These are phyloP conservation scores for Yponomeuta malinellus DNA, from an alignment of 2,888 invertebrate species.

Conservation along the genomic window DNA sequence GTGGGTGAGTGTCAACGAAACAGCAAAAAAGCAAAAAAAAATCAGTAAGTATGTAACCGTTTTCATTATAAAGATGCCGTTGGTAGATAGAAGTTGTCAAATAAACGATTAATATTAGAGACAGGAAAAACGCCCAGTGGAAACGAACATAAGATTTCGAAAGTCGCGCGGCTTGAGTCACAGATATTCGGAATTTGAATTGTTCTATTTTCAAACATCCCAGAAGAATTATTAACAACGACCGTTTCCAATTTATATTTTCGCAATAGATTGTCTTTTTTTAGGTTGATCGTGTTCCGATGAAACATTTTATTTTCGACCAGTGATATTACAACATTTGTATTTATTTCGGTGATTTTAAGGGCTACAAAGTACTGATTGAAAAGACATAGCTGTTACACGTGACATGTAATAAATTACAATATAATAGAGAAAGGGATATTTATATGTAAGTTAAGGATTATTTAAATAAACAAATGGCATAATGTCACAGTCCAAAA, in stretches of 20 bases:
- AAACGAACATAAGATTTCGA: slow-evolving; percentile 7
- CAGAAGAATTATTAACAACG: slow-evolving; percentile 9
- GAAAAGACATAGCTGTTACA: not conserved
- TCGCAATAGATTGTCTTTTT: slow-evolving; percentile 7
- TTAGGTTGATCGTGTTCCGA: not conserved
- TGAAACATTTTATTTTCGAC: not conserved
- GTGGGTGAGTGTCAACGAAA: slow-evolving; percentile 65
- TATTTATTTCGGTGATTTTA: not conserved
- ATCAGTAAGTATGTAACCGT: not conserved
- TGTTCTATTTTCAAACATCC: slow-evolving; percentile 14
- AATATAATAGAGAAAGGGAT: too few relatives aligned
- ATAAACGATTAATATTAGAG: slow-evolving; percentile 1
- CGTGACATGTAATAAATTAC: not conserved
- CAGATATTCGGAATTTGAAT: slow-evolving; percentile 6
- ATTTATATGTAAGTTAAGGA: slow-evolving; percentile 14
- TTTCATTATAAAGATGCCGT: too few relatives aligned
- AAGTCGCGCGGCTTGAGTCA: not conserved
- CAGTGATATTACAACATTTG: not conserved
- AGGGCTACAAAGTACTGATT: not conserved
- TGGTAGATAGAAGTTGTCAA: not conserved
- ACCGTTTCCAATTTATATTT: slow-evolving; percentile 4
- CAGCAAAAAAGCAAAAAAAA: slow-evolving; percentile 22
- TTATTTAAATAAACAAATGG: slow-evolving; percentile 24
- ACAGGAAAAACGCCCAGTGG: not conserved
- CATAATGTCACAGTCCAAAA: slow-evolving; percentile 37